Evolutionary conservation across 2,888 invertebrate genomes (phyloP).

Genomic region (Drosophila eohydei): DNA sequence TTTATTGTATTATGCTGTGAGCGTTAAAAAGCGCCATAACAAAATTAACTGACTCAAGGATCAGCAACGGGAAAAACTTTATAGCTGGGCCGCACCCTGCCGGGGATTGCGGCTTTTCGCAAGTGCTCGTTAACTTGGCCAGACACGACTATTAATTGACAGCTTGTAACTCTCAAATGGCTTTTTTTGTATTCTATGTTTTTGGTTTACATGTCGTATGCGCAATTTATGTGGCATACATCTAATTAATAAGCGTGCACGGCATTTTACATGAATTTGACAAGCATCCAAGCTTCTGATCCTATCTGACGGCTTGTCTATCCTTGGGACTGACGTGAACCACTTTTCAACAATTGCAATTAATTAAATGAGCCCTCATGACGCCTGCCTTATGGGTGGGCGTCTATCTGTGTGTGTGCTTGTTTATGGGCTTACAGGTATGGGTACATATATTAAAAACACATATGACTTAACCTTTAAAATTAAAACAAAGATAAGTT

Average conservation of each 20-base stretch:
- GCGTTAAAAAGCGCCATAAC: constrained; percentile 50
- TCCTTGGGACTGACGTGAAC: constrained; percentile 26
- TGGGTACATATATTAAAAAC: not conserved
- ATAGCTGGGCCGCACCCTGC: constrained; percentile 17
- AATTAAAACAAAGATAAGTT: not conserved
- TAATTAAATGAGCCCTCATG: constrained; percentile 49
- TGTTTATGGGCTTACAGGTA: not conserved
- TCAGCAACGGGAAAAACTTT: constrained; percentile 39
- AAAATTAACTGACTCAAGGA: constrained; percentile 47
- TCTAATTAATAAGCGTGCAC: constrained; percentile 64
- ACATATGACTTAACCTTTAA: not conserved
- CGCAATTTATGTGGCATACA: constrained; percentile 60
- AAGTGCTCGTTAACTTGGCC: constrained; percentile 42
- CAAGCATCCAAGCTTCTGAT: constrained; percentile 25
- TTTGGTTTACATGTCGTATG: constrained; percentile 45
- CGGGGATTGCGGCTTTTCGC: constrained; percentile 2
- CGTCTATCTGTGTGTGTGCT: not conserved
- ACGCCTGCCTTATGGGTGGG: constrained; percentile 8
- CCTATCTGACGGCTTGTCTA: constrained; percentile 40
- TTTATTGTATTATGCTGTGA: constrained; percentile 62
- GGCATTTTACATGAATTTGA: constrained; percentile 20
- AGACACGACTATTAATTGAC: constrained; percentile 60
- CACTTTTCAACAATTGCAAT: constrained; percentile 50
- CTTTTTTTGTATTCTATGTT: not conserved
- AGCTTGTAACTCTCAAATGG: constrained; percentile 41